phyloP scores from a whole-genome alignment of 2,888 invertebrate genomes.

The Crepidodera aurea region DNA sequence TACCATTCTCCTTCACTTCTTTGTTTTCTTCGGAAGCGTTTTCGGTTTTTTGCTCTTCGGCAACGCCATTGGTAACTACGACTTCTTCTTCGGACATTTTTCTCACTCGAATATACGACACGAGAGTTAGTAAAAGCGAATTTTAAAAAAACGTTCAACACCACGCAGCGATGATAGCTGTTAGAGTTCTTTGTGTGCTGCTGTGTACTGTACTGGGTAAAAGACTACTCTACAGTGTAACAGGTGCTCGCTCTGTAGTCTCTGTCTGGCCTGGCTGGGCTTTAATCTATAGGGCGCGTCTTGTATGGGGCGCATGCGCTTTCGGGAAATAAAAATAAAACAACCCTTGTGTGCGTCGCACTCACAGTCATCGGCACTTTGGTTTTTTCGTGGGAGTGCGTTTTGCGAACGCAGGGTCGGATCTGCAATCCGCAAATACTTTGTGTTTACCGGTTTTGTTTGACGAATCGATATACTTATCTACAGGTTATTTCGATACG shows the following conservation, averaged over 20 bases:
- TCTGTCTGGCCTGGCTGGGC: constrained; percentile 39
- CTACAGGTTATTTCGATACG: no score
- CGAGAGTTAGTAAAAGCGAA: not conserved
- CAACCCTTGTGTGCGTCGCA: constrained; percentile 38
- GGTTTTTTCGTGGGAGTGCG: constrained; percentile 24
- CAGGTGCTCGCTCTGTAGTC: constrained; percentile 15
- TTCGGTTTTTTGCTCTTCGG: constrained; percentile 48
- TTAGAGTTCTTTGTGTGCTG: not conserved
- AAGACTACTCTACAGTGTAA: constrained; percentile 4
- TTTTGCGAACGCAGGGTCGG: constrained; percentile 16
- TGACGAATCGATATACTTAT: no score
- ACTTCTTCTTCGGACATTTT: constrained; percentile 53
- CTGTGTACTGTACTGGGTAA: not conserved
- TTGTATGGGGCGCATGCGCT: constrained; percentile 51
- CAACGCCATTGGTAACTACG: constrained; percentile 40
- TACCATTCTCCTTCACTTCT: constrained; percentile 61
- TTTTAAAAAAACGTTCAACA: not conserved
- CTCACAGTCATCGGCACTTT: constrained; percentile 19
- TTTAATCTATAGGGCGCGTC: constrained; percentile 55
- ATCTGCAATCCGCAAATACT: not conserved
- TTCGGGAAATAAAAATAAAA: constrained; percentile 45
- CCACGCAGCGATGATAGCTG: not conserved
- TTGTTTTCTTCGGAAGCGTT: constrained; percentile 45
- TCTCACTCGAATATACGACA: not conserved
- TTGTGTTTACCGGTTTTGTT: not conserved